These are phyloP conservation scores for Taphrorychus bicolor DNA, from an alignment of 2,888 invertebrate genomes.

Conservation along the genomic window DNA sequence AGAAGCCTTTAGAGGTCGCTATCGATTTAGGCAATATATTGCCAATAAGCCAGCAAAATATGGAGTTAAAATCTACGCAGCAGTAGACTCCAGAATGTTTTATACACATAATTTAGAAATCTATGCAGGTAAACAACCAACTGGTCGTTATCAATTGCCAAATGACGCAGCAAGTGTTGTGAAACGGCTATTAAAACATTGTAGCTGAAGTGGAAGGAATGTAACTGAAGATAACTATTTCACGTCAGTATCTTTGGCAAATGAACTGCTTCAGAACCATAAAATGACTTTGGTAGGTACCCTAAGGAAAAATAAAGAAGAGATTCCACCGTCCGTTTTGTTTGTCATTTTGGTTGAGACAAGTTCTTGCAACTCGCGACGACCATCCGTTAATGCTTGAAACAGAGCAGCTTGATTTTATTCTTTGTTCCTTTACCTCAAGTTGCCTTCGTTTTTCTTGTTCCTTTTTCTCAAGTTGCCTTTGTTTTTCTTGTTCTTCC, in stretches of 20 bases:
- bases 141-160: constrained; percentile 39
- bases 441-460: no score
- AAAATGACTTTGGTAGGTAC: constrained; percentile 45
- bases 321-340: constrained; percentile 33
- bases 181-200: constrained; percentile 26
- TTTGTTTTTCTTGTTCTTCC: no score
- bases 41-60: constrained; percentile 49
- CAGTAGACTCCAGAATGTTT: constrained; percentile 46
- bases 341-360: no score
- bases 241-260: constrained; percentile 31
- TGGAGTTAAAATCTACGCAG: constrained; percentile 48
- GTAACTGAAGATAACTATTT: constrained; percentile 44
- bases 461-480: no score
- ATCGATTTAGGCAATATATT: constrained; percentile 50
- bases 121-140: constrained; percentile 47
- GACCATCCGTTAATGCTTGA: no score
- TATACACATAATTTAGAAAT: constrained; percentile 47
- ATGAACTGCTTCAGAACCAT: constrained; percentile 24
- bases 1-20: constrained; percentile 46
- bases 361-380: no score
- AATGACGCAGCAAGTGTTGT: constrained; percentile 43
- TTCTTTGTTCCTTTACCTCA: no score
- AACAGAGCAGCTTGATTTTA: no score
- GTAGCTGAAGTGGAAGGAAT: constrained; percentile 39
- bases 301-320: constrained; percentile 45